Base-by-base conservation (phyloP, 2,888 invertebrate genomes). In the Pseudoips prasinana region DNA sequence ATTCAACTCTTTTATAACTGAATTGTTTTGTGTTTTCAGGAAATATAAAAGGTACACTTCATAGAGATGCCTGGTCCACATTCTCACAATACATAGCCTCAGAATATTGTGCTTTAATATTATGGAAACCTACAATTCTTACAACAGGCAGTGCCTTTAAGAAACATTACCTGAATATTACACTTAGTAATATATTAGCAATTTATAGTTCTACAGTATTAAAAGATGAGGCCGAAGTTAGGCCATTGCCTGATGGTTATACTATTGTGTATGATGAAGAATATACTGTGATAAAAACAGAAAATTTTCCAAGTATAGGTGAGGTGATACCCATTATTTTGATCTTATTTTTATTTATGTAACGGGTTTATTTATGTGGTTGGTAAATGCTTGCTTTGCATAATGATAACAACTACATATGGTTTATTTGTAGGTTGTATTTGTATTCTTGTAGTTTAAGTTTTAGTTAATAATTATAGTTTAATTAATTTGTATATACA, bases 101-200 rank as follows among this genome's bases (percentile, higher is more conserved):
- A 1, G 82, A 84, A 39, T 75, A 64, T 33, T 83, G 86, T 64
- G 85, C 80, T 1, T 37, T 88, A 25, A 69, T 86, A 3, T 53
- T 88, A 27, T 68, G 65, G 43, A 87, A 73, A 42, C 86, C 88
- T 1, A 87, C 88, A 32, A 79, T 88, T n/a, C 56, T 88, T 5
- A 88, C 84, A 11, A 87, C 85, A 1, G 88, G 88, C 1, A 68
- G 80, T 47, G 74, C 85, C 5, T 82, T 75, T 31, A 88, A 88
- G 27, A 87, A 84, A 40, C 83, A 88, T 46, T 88, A 88, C 46
- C 58, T 88, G 7, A 88, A 85, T 46, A 86, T 88, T 41, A 88
- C 87, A 20, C 37, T 86, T 14, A 76, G 75, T 52, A 88, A 88
- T 58, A 82, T 88, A 35, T 56, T 68, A 32, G 81, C 83, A 8